Conservation (phyloP, 2,888 invertebrate species). For the Branchellion lobata region DNA sequence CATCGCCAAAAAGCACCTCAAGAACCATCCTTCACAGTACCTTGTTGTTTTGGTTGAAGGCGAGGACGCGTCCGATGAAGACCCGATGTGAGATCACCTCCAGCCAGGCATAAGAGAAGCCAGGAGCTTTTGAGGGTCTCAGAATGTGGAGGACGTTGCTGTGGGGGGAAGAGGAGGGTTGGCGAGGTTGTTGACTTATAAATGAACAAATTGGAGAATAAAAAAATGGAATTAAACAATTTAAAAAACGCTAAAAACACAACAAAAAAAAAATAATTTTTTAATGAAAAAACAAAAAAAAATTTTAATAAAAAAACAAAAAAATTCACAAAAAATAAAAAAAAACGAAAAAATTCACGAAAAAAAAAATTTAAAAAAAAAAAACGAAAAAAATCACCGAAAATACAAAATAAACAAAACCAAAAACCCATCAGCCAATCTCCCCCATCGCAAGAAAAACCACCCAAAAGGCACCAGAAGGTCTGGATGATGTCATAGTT, state of each 20-base stretch:
- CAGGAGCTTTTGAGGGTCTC: constrained; percentile 87
- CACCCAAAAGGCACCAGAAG: constrained; percentile 86
- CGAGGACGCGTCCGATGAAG: constrained; percentile 88
- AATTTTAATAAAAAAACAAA: too few relatives aligned
- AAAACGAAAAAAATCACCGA: too few relatives aligned
- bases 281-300: too few relatives aligned
- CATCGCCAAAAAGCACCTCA: too few relatives aligned
- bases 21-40: too few relatives aligned
- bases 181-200: background rate
- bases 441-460: constrained; percentile 45
- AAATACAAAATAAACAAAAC: background rate
- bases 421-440: background rate
- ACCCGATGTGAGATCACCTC: constrained; percentile 94
- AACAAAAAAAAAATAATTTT: too few relatives aligned
- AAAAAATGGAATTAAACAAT: constrained; percentile 4
- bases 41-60: constrained; percentile 75
- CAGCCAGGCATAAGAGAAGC: constrained; percentile 96
- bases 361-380: too few relatives aligned
- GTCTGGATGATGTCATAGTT: constrained; percentile 86
- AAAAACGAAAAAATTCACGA: too few relatives aligned
- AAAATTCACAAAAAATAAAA: too few relatives aligned
- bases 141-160: constrained; percentile 86
- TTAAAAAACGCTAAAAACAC: background rate
- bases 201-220: background rate
- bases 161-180: constrained; percentile 46